Percentiles rank a stretch among this genome's conserved stretches.
These are phyloP conservation scores for Petroica traversi DNA, from an alignment of 2,113 vertebrate species.

Conservation along the genomic window DNA sequence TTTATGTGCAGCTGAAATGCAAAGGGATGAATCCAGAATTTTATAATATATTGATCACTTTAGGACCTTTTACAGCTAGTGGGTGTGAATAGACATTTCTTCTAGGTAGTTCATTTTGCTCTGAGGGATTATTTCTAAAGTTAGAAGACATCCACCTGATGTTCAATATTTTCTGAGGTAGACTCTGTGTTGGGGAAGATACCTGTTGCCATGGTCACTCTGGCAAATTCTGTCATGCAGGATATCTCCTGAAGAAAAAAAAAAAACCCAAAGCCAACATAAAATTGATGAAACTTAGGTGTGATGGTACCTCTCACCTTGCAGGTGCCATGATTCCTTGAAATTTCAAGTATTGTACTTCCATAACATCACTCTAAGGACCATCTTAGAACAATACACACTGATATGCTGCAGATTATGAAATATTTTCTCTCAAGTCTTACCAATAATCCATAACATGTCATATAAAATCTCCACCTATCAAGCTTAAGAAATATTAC, in stretches of 20 bases:
- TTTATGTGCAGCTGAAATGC: not conserved
- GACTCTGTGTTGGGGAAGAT: not conserved
- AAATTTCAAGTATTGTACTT: not conserved
- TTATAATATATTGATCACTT: not conserved
- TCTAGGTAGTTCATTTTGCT: not conserved
- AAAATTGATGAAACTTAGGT: not conserved
- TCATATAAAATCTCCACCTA: not conserved
- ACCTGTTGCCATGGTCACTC: not conserved
- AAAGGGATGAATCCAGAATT: not conserved
- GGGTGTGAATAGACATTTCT: not conserved
- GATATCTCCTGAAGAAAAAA: not conserved
- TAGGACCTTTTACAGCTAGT: not conserved
- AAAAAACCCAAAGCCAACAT: not conserved
- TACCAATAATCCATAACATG: not conserved
- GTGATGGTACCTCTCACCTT: not conserved
- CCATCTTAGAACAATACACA: not conserved
- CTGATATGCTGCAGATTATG: not conserved
- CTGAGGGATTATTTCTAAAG: not conserved
- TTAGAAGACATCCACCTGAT: not conserved
- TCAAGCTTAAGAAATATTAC: not conserved
- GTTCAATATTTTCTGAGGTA: not conserved
- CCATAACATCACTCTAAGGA: not conserved
- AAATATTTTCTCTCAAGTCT: not conserved
- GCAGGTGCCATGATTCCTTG: not conserved
- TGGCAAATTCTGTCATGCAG: not conserved